phyloP scores from a whole-genome alignment of 1,140 invertebrate genomes.

The Harlomillsia oculata region DNA sequence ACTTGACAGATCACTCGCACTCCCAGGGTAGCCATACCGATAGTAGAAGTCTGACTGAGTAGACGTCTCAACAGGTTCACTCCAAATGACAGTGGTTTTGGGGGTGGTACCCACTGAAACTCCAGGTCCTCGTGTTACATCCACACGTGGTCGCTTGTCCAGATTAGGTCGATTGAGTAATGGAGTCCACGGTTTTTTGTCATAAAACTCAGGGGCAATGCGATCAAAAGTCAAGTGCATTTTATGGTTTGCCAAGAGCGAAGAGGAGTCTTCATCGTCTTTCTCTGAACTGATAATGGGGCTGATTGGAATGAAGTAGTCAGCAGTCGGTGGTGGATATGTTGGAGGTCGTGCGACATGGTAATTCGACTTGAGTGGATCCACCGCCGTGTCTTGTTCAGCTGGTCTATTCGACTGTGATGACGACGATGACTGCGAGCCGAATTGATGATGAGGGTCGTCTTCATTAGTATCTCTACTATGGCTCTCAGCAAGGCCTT shows the following conservation, averaged over 20 bases:
- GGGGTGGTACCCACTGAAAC: not conserved
- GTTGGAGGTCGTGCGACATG: not conserved
- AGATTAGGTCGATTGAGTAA: constrained; percentile 30
- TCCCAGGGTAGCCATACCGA: constrained; percentile 16
- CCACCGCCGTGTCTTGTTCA: too few relatives aligned
- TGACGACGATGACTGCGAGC: not conserved
- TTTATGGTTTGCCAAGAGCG: constrained; percentile 6
- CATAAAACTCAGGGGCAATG: constrained; percentile 30
- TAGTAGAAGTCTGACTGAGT: constrained; percentile 11
- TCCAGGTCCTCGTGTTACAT: too few relatives aligned
- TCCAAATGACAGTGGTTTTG: constrained; percentile 17
- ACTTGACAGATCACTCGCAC: not conserved
- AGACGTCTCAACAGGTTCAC: constrained; percentile 6
- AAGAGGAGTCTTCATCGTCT: constrained; percentile 3
- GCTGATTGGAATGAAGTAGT: constrained; percentile 16
- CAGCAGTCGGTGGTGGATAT: constrained; percentile 7
- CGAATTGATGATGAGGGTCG: too few relatives aligned
- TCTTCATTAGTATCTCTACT: not conserved
- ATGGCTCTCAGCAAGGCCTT: constrained; percentile 14
- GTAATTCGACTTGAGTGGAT: too few relatives aligned
- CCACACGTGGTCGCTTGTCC: constrained; percentile 31
- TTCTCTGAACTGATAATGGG: constrained; percentile 20
- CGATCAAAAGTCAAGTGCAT: constrained; percentile 25
- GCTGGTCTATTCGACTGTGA: too few relatives aligned
- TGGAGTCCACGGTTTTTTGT: constrained; percentile 32